Evolutionary conservation across 2,888 invertebrate genomes (phyloP).

Genomic region (Ischnus inquisitorius): DNA sequence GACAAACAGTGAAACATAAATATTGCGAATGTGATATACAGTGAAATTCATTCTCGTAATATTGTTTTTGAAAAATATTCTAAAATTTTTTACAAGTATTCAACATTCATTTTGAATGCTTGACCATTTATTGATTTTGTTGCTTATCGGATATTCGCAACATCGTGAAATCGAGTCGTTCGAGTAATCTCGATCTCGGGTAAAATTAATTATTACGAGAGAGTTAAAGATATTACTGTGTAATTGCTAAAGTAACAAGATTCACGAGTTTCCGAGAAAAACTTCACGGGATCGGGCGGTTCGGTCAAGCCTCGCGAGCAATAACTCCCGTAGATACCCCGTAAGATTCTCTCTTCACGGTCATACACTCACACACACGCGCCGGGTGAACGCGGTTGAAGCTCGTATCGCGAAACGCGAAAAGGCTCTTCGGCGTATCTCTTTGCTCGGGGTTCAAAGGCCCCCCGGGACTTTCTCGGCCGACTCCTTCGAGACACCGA

Average conservation of each 20-base stretch:
- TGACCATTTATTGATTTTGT: background rate
- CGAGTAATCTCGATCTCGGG: background rate
- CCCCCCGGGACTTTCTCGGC: slow-evolving; percentile 55
- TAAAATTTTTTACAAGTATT: background rate
- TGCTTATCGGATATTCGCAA: background rate
- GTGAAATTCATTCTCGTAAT: background rate
- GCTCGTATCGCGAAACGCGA: slow-evolving; percentile 84
- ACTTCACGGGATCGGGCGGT: slow-evolving; percentile 31
- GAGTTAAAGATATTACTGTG: slow-evolving; percentile 5
- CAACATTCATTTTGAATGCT: background rate
- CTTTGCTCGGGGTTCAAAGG: slow-evolving; percentile 70
- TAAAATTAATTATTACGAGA: background rate
- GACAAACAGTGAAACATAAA: background rate
- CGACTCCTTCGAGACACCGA: slow-evolving; percentile 65
- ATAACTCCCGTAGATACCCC: slow-evolving; percentile 73
- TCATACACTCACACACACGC: background rate
- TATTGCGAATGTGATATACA: background rate
- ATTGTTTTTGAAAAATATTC: background rate
- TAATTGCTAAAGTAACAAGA: slow-evolving; percentile 11
- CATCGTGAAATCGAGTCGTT: background rate
- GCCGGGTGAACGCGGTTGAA: slow-evolving; percentile 62
- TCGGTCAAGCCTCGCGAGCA: slow-evolving; percentile 59
- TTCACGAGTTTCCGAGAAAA: slow-evolving; percentile 34
- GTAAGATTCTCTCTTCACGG: slow-evolving; percentile 55
- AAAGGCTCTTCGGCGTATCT: slow-evolving; percentile 84